These are phyloP conservation scores for Zonitis immaculata DNA, from an alignment of 2,888 invertebrate species.

Conservation along the genomic window DNA sequence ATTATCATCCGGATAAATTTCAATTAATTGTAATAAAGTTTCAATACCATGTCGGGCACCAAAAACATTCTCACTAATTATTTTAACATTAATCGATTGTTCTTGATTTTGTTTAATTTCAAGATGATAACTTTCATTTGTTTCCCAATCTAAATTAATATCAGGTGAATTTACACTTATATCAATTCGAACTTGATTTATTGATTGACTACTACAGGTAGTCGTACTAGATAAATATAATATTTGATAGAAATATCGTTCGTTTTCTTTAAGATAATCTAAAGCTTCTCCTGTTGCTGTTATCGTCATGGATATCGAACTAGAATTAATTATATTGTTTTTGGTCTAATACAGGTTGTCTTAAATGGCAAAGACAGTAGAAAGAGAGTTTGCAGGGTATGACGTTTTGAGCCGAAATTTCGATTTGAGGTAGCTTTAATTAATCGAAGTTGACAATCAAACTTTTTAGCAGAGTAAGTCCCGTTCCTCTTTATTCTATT, in stretches of 20 bases:
- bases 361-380: too few species aligned
- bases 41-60: conserved; percentile 75
- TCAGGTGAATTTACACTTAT: conserved; percentile 53
- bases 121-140: conserved; percentile 65
- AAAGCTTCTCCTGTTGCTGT: neutral
- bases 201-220: conserved; percentile 41
- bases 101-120: conserved; percentile 42
- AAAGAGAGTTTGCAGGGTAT: too few species aligned
- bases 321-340: neutral
- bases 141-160: conserved; percentile 58
- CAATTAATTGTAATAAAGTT: conserved; percentile 66
- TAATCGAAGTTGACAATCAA: too few species aligned
- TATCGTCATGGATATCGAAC: neutral
- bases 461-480: too few species aligned
- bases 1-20: conserved; percentile 35
- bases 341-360: too few species aligned
- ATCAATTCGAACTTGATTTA: conserved; percentile 56
- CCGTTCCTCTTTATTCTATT: too few species aligned
- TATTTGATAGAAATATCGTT: conserved; percentile 16
- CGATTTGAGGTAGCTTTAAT: too few species aligned
- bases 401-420: too few species aligned
- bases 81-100: conserved; percentile 8
- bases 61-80: conserved; percentile 53
- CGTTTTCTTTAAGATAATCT: neutral
- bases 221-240: conserved; percentile 12